Evolutionary conservation across 1,140 invertebrate species (phyloP), one percentile per base, ranked within the genome.

Genomic region (Pristionchus pacificus): DNA sequence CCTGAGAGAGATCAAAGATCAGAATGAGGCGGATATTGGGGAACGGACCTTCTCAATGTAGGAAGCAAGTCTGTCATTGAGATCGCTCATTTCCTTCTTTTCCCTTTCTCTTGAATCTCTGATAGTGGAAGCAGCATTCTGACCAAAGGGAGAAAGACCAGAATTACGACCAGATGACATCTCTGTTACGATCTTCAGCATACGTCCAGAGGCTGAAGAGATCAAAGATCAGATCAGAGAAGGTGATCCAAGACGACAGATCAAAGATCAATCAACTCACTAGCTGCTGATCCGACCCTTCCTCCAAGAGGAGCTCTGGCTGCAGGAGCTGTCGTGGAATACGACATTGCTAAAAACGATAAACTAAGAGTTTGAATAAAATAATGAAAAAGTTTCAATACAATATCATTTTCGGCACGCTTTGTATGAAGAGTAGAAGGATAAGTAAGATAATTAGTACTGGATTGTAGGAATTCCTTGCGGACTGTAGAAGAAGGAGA

Each of bases 11-110:
- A 29, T 13, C 10, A 60, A 60, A 57, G 14, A 57, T 28, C 28
- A 25, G 14, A 61, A 61, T 61, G n/a, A 24, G n/a, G 25, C 13
- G 28, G 13, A 61, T 24, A 61, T 61, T 61, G 24, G 60, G 10
- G 24, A 28, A n/a, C 13, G 24, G 15, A 66, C 67, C 62, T 86
- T 79, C 71, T 87, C 86, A 71, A 87, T 87, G 78, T 87, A 87
- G 68, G 75, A 77, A 63, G 85, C 86, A 65, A 87, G 84, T 60
- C 85, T 79, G 77, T 86, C 85, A 77, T 87, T 87, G 70, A 87
- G 74, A 65, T 86, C 85, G 68, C 82, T 81, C 77, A 87, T 80
- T 68, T 86, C 85, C 66, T 85, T 85, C 80, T 87, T 87, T 75
- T 87, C 86, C 66, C 81, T 82, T 72, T 86, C 85, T 24, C 86